Evolutionary conservation across 2,888 invertebrate species (phyloP).

Genomic region (Steinernema carpocapsae): DNA sequence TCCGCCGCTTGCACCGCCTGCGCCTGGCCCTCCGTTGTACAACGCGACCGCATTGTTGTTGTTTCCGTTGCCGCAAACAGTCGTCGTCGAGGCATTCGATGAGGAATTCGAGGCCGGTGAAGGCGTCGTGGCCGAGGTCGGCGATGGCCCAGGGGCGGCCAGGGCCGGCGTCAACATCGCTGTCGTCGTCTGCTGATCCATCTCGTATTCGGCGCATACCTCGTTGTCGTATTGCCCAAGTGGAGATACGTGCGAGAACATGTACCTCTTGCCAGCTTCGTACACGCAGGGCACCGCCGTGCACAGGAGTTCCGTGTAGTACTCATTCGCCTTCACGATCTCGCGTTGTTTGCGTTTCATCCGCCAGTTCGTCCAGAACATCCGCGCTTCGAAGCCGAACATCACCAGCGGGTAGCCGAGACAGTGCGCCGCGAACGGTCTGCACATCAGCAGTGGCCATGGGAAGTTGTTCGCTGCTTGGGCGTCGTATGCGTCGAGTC

Average conservation of each 20-base stretch:
- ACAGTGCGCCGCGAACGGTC: constrained; percentile 73
- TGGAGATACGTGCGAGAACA: constrained; percentile 15
- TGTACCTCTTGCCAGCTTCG: constrained; percentile 52
- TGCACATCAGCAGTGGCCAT: constrained; percentile 42
- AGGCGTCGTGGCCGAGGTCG: too few species aligned
- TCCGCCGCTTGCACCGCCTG: too few species aligned
- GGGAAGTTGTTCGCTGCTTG: not conserved
- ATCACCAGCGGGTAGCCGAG: constrained; percentile 93
- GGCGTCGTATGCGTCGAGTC: constrained; percentile 9
- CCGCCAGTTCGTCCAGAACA: constrained; percentile 47
- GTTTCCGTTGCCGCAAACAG: not conserved
- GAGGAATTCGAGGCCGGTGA: too few species aligned
- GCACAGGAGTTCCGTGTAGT: constrained; percentile 56
- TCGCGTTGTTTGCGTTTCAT: constrained; percentile 78
- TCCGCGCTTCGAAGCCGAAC: constrained; percentile 77
- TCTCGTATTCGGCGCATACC: constrained; percentile 18
- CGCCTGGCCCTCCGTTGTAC: constrained; percentile 1
- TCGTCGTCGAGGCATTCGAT: constrained; percentile 1
- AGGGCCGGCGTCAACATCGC: too few species aligned
- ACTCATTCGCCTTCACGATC: constrained; percentile 79
- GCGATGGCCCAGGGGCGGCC: too few species aligned
- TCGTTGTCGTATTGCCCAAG: constrained; percentile 2
- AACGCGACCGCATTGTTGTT: constrained; percentile 1
- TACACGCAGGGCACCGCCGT: constrained; percentile 63
- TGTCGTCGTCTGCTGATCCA: constrained; percentile 12